phyloP scores from a whole-genome alignment of 1,140 invertebrate species.

The Batillaria attramentaria region DNA sequence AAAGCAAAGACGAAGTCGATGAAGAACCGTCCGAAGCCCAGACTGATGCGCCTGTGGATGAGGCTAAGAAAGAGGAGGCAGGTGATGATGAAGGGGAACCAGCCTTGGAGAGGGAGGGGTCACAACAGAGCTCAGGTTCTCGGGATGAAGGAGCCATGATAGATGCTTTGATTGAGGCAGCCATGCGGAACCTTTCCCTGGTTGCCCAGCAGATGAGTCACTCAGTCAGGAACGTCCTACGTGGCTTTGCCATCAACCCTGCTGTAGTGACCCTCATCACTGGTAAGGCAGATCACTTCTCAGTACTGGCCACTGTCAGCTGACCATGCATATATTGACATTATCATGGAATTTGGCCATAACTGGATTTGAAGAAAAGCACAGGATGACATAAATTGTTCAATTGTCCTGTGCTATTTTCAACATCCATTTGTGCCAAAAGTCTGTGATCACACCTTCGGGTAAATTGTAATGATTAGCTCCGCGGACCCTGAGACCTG shows the following conservation, averaged over 20 bases:
- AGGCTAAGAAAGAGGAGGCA: background rate
- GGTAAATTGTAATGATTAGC: no score
- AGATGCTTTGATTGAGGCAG: constrained; percentile 57
- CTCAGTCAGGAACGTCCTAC: constrained; percentile 67
- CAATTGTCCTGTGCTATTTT: no score
- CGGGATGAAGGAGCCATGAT: constrained; percentile 39
- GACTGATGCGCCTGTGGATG: constrained; percentile 6
- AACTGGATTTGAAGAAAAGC: no score
- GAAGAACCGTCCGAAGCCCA: constrained; percentile 30
- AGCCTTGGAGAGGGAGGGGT: constrained; percentile 18
- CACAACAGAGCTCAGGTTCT: background rate
- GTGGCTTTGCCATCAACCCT: constrained; percentile 63
- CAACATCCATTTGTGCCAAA: no score
- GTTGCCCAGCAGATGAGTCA: constrained; percentile 65
- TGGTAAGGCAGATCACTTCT: constrained; percentile 26
- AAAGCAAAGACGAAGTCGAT: constrained; percentile 45
- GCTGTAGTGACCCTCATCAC: constrained; percentile 57
- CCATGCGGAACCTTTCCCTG: constrained; percentile 56
- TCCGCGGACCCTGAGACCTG: no score
- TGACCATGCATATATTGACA: no score
- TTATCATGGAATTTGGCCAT: no score
- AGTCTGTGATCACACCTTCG: no score
- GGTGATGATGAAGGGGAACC: constrained; percentile 13
- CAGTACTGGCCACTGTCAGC: no score
- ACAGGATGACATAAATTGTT: no score